Base-by-base conservation (phyloP, 2,888 invertebrate genomes). In the Pinctada fucata region DNA sequence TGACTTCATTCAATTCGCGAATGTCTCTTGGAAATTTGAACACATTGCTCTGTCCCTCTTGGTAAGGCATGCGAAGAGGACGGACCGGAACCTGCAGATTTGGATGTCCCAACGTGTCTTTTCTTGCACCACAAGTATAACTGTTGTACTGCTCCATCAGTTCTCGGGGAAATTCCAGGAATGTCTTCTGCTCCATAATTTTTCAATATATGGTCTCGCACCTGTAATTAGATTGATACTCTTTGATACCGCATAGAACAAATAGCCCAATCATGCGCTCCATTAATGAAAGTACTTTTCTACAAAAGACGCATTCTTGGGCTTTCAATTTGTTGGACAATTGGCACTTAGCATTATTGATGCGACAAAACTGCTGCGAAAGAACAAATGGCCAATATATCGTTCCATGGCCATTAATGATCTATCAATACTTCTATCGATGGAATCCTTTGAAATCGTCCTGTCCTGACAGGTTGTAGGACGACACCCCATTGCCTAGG, bases 21-120 rank as follows among this genome's bases (percentile, higher is more conserved):
- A 74, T 51, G 31, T 67, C 48, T 58, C 71, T 70, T 16, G 79
- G 75, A 51, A 71, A 79, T 63, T 72, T 79, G 50, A 79, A 79
- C 16, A 79, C 10, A 52, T 10, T 8, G 10, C 6, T 52, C 31
- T 70, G 45, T n/a, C 64, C 75, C 3, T 75, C 75, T 10, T 70
- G 51, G 48, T n/a, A 16, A n/a, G 45, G 48, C 6, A 49, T 49
- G 47, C 49, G 67, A 4, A 63, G 67, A 2, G 67, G 47, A 49
- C 31, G 52, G 5, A 6, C 6, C n/a, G 63, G 6, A n/a, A 4
- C 3, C 10, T 3, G 47, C 31, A 68, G 6, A 6, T 16, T 45
- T 68, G 16, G 16, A 8, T 49, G 75, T 47, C 48, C 50, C n/a
- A 13, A 31, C n/a, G 52, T 4, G n/a, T 31, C 10, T 6, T 45